Evolutionary conservation across 2,113 vertebrate genomes (phyloP).

Genomic region (Tylochromis polylepis): DNA sequence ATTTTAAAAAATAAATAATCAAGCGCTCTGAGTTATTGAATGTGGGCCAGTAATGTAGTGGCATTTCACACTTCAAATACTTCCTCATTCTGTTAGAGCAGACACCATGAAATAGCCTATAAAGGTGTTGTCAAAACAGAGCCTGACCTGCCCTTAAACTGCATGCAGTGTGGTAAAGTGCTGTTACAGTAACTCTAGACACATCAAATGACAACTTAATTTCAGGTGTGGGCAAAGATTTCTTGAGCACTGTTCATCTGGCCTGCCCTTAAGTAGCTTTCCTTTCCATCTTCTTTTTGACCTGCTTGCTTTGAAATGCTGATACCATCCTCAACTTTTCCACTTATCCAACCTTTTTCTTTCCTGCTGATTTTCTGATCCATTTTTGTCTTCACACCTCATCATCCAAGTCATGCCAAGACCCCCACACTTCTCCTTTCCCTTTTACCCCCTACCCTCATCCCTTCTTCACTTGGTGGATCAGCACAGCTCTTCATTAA

Average conservation of each 20-base stretch:
- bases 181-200: background rate
- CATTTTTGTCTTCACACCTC: background rate
- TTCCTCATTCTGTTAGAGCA: conserved; percentile 22
- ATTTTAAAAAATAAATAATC: background rate
- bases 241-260: background rate
- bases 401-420: background rate
- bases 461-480: background rate
- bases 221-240: background rate
- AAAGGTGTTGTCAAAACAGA: conserved; percentile 45
- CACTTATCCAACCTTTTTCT: background rate
- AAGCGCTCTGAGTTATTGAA: conserved; percentile 6
- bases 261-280: background rate
- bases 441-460: background rate
- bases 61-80: conserved; percentile 35
- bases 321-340: background rate
- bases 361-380: conserved; percentile 7
- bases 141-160: background rate
- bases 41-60: background rate
- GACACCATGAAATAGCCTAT: conserved; percentile 47
- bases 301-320: background rate
- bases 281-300: background rate
- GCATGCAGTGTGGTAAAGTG: background rate
- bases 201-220: conserved; percentile 8
- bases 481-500: conserved; percentile 56
- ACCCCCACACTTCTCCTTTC: background rate